Base-by-base conservation (phyloP, 2,113 vertebrate species). In the Pheucticus melanocephalus region DNA sequence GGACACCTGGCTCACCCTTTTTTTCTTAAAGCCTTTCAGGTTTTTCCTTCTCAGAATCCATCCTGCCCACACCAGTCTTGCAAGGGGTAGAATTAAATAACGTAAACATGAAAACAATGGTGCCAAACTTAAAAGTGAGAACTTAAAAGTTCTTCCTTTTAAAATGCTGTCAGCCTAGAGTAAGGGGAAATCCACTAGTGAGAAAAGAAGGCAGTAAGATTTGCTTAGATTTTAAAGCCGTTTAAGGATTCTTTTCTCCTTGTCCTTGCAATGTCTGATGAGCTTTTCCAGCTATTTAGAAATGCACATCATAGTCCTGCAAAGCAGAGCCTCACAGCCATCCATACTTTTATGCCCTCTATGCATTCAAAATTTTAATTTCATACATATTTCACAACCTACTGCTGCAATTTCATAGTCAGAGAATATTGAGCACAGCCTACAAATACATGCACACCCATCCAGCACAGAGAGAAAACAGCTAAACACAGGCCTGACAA, bases 301-400 rank as follows among this genome's bases (percentile, higher is more conserved):
- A 96, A 92, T 80, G 89, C 84, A 79, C 66, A 92, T 76, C 84
- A 79, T 61, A 78, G 93, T 56, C 77, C 86, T 72, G 76, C 86
- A 90, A 13, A 88, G 92, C 80, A 86, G 86, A 94, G 57, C 75
- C 59, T 97, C 78, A 54, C 78, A 94, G 68, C 66, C 40, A 65
- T 81, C 82, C 20, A 2, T 66, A 84, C 75, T 90, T 94, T 84
- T 82, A 94, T 95, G 90, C 61, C 61, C 53, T 93, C 72, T 82
- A 50, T 94, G 88, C 94, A 96, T 90, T 91, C 82, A 68, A 94
- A 96, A 95, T 94, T 76, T 88, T 86, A 73, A 95, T 96, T 96
- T 96, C 92, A 95, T 96, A 95, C 92, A 61, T 83, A 75, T 81
- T 97, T 96, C 86, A 77, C 88, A 90, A 96, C 56, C 82, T 92